phyloP scores from a whole-genome alignment of 2,888 invertebrate species.

The Allacma fusca region DNA sequence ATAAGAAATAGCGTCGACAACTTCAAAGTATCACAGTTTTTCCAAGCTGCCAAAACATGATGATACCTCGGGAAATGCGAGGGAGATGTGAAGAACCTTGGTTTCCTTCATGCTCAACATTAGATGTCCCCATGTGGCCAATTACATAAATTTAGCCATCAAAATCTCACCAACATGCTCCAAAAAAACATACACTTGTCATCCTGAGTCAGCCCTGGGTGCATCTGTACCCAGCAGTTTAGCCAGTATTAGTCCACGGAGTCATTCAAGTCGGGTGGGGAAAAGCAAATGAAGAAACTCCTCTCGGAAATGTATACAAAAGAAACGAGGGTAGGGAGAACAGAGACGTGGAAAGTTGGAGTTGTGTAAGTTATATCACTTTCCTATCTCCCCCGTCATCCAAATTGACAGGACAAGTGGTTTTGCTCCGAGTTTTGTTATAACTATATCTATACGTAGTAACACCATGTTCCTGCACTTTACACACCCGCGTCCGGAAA shows the following conservation, averaged over 20 bases:
- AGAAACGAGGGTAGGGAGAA: not conserved
- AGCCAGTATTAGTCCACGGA: too few relatives aligned
- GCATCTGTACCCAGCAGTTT: too few relatives aligned
- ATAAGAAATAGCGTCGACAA: too few relatives aligned
- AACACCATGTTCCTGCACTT: not conserved
- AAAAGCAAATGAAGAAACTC: not conserved
- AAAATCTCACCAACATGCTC: too few relatives aligned
- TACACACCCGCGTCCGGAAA: not conserved
- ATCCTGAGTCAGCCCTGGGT: not conserved
- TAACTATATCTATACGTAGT: not conserved
- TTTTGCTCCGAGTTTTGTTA: not conserved
- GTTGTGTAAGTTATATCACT: not conserved
- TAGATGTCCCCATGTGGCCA: too few relatives aligned
- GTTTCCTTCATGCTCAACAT: too few relatives aligned
- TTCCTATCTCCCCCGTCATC: not conserved
- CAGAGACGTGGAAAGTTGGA: not conserved
- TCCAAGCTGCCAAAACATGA: too few relatives aligned
- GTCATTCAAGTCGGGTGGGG: too few relatives aligned
- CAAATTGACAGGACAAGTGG: not conserved
- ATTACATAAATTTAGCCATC: too few relatives aligned
- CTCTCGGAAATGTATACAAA: not conserved
- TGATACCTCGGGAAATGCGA: not conserved
- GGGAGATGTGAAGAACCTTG: too few relatives aligned
- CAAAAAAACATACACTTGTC: too few relatives aligned
- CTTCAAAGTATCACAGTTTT: too few relatives aligned